Conservation (phyloP, 2,113 vertebrate species). For the Bungarus multicinctus region DNA sequence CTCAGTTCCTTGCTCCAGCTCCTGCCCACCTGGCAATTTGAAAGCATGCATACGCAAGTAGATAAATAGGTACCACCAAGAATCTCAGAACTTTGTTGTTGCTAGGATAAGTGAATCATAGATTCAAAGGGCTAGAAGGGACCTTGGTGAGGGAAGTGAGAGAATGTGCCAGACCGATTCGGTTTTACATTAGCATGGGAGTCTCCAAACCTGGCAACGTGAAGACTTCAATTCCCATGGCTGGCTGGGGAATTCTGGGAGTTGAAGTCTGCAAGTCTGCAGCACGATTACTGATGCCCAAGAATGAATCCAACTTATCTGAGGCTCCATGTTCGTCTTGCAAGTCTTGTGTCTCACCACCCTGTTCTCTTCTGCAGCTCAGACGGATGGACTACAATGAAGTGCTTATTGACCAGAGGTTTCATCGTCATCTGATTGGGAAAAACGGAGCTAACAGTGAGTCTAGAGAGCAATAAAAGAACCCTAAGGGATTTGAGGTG, state of each 20-base stretch:
- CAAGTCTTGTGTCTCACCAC: background rate
- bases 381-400: conserved; percentile 80
- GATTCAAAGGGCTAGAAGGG: background rate
- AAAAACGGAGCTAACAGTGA: conserved; percentile 79
- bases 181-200: background rate
- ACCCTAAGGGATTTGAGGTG: background rate
- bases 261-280: background rate
- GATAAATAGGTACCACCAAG: background rate
- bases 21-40: background rate
- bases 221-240: background rate
- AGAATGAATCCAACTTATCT: background rate
- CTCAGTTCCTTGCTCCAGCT: background rate
- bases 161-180: background rate
- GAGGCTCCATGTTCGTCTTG: background rate
- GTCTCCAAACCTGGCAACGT: background rate
- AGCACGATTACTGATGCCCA: background rate
- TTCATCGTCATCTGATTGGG: conserved; percentile 78
- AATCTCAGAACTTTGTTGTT: background rate
- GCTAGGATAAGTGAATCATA: background rate
- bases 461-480: conserved; percentile 6
- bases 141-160: background rate
- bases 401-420: conserved; percentile 75
- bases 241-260: background rate
- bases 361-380: conserved; percentile 56
- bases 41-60: background rate